Conservation (phyloP, 2,888 invertebrate genomes). For the Leucophora obtusa region DNA sequence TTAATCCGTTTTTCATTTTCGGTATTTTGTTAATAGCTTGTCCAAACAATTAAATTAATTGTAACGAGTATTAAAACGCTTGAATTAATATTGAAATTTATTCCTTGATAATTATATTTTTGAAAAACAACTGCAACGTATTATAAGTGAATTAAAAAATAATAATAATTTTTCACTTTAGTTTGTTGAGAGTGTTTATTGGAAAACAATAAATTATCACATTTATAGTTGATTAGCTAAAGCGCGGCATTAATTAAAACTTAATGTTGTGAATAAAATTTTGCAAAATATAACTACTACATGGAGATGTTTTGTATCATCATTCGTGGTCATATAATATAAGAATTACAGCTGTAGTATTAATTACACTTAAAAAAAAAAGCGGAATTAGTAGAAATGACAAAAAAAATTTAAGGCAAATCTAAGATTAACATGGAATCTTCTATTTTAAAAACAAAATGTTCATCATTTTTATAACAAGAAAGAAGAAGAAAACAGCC, state of each 20-base stretch:
- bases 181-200: slow-evolving; percentile 3
- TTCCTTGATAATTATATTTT: not conserved
- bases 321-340: slow-evolving; percentile 7
- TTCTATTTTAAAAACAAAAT: too few species aligned
- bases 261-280: slow-evolving; percentile 38
- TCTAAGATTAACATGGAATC: too few species aligned
- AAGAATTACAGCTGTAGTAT: slow-evolving; percentile 21
- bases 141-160: not conserved
- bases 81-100: not conserved
- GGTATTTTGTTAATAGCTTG: slow-evolving; percentile 32
- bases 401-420: too few species aligned
- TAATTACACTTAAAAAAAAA: not conserved
- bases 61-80: slow-evolving; percentile 20
- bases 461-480: too few species aligned
- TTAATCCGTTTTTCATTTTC: slow-evolving; percentile 3
- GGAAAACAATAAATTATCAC: slow-evolving; percentile 36
- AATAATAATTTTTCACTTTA: not conserved
- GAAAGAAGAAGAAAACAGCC: too few species aligned
- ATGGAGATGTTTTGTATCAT: not conserved
- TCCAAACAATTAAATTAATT: slow-evolving; percentile 52
- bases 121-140: not conserved
- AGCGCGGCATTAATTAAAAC: slow-evolving; percentile 37
- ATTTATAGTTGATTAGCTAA: slow-evolving; percentile 23
- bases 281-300: slow-evolving; percentile 13
- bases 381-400: too few species aligned